These are phyloP conservation scores for Caenorhabditis japonica DNA, from an alignment of 2,888 invertebrate genomes.

Conservation along the genomic window DNA sequence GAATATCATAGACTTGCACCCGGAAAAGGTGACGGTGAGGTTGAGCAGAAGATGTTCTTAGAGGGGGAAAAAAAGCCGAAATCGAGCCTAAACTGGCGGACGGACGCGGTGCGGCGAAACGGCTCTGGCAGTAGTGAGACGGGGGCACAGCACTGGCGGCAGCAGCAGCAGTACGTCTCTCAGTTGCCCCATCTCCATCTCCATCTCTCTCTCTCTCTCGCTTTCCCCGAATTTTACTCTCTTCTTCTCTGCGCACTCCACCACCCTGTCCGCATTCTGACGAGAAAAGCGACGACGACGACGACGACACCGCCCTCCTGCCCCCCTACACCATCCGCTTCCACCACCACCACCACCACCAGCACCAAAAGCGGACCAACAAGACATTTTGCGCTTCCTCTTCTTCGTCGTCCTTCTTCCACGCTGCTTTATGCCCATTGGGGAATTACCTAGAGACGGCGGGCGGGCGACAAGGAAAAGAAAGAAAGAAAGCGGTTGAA, in stretches of 20 bases:
- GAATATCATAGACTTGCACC: constrained; percentile 48
- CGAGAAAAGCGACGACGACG: constrained; percentile 19
- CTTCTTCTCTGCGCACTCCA: constrained; percentile 45
- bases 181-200: constrained; percentile 28
- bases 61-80: constrained; percentile 37
- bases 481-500: constrained; percentile 18
- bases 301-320: constrained; percentile 28
- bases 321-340: constrained; percentile 7
- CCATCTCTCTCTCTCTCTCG: constrained; percentile 30
- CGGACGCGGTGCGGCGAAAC: constrained; percentile 12
- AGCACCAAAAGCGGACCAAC: constrained; percentile 36
- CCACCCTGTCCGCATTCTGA: constrained; percentile 14
- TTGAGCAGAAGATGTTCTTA: background rate
- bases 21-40: constrained; percentile 5
- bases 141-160: constrained; percentile 42
- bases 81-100: constrained; percentile 37
- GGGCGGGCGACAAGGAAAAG: too few species aligned
- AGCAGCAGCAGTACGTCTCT: constrained; percentile 44
- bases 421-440: constrained; percentile 30
- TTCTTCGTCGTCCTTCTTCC: constrained; percentile 14
- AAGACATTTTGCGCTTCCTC: constrained; percentile 25
- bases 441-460: constrained; percentile 50
- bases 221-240: constrained; percentile 48
- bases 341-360: constrained; percentile 32
- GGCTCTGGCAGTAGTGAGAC: constrained; percentile 51